Conservation (phyloP, 2,888 invertebrate genomes). For the Mechanitis mazaeus region DNA sequence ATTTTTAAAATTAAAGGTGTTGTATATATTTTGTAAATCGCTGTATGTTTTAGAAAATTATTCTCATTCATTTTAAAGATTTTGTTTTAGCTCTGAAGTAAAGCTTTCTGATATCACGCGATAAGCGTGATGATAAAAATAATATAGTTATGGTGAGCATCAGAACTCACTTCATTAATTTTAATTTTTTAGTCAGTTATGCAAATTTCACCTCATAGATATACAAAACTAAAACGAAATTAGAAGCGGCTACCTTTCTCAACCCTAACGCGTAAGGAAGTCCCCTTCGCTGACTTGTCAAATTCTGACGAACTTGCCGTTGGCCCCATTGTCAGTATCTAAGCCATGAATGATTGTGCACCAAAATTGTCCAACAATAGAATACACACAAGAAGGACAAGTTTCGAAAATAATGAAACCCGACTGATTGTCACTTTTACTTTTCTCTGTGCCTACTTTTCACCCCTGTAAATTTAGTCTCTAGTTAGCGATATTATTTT, state of each 20-base stretch:
- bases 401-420: conserved; percentile 61
- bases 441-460: conserved; percentile 52
- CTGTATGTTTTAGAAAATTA: no score
- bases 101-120: no score
- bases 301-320: conserved; percentile 54
- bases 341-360: conserved; percentile 66
- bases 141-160: no score
- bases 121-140: no score
- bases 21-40: no score
- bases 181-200: neutral
- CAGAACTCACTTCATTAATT: neutral
- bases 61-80: no score
- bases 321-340: conserved; percentile 54
- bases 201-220: conserved; percentile 7
- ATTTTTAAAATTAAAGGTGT: no score
- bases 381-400: conserved; percentile 55
- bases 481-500: conserved; percentile 47
- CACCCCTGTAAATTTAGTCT: conserved; percentile 37
- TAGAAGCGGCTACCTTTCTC: conserved; percentile 27
- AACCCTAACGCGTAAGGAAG: conserved; percentile 44
- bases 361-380: conserved; percentile 52
- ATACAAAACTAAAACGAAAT: conserved; percentile 12
- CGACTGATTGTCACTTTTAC: conserved; percentile 51
- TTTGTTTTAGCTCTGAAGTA: no score
- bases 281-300: conserved; percentile 55